Percentiles rank a stretch among this genome's conserved stretches.
These are phyloP conservation scores for Eupleurogrammus muticus DNA, from an alignment of 2,797 vertebrate genomes.

Conservation along the genomic window DNA sequence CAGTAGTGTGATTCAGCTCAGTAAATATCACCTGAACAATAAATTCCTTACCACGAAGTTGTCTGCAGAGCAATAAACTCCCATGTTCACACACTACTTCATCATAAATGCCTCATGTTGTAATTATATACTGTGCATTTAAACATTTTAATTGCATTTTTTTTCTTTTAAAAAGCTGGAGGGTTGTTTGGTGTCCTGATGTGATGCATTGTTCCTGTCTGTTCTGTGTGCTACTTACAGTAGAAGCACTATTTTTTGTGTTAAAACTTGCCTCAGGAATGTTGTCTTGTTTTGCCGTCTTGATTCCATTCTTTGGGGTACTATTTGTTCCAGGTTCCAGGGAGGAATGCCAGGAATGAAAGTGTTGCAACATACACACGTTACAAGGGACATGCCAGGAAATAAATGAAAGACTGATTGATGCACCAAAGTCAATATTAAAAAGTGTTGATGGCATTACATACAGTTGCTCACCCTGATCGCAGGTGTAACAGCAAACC, in stretches of 20 bases:
- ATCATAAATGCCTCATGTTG: too few relatives aligned
- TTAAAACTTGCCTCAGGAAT: conserved; percentile 81
- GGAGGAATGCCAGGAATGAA: conserved; percentile 77
- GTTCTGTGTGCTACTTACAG: conserved; percentile 9
- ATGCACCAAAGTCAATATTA: conserved; percentile 47
- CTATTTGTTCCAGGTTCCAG: conserved; percentile 55
- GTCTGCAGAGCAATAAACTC: too few relatives aligned
- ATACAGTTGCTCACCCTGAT: conserved; percentile 16
- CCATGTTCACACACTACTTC: too few relatives aligned
- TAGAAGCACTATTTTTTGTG: conserved; percentile 43
- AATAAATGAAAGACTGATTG: conserved; percentile 67
- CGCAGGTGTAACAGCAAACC: neutral
- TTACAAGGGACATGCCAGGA: conserved; percentile 46
- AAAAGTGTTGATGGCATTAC: conserved; percentile 52
- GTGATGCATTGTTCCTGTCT: neutral
- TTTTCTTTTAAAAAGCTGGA: neutral
- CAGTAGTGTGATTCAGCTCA: too few relatives aligned
- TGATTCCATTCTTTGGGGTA: conserved; percentile 62
- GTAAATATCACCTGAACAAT: too few relatives aligned
- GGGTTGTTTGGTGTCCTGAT: neutral
- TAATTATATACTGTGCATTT: too few relatives aligned
- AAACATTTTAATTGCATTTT: neutral
- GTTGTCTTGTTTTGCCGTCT: conserved; percentile 67
- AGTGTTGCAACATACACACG: conserved; percentile 59
- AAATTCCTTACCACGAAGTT: too few relatives aligned